Evolutionary conservation across 2,888 invertebrate genomes (phyloP), one percentile per base, ranked within the genome.

Genomic region (Hirtodrosophila confusa): DNA sequence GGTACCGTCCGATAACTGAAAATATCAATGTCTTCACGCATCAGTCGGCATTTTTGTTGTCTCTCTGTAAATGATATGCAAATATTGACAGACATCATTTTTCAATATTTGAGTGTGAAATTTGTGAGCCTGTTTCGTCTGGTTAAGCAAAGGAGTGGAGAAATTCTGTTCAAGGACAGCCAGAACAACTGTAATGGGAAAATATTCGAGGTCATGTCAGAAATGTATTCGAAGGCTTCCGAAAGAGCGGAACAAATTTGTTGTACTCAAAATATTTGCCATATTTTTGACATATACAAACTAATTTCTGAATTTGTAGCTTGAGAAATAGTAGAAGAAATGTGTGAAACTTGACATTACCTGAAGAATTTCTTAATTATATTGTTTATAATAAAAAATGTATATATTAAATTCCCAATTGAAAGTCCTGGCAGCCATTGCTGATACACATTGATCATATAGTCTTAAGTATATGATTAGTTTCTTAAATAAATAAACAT

Each of bases 11-110:
- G 47, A 11, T 36, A 44, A 12, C 27, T 33, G 17, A 11, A 17
- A 49, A 41, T 12, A 48, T 60, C 41, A 17, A 45, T 57, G 31
- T 60, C 70, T 63, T 79, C 74, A 76, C 83, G 78, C 80, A 50
- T 49, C 54, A 36, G 5, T 23, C 72, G 35, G 33, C 33, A 9
- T 17, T 35, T 54, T 44, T 41, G n/a, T 7, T 31, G 17, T 31
- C 8, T 8, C 6, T 31, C 31, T 31, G 23, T 43, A 56, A 72
- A 67, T 78, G 82, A 85, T 88, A 85, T 88, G 85, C 88, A 85
- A 85, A 85, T 88, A 86, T 85, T 85, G 72, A 82, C 72, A 69
- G 64, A 80, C 83, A 85, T 85, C 69, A 88, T 88, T 88, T 88
- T 78, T 85, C 87, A 86, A 86, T 82, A 76, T 72, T 72, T 66